A percentile compares a stretch with the other conserved stretches of the same genome.
Evolutionary conservation across 2,113 vertebrate species (phyloP).

Genomic region (Pteronura brasiliensis): DNA sequence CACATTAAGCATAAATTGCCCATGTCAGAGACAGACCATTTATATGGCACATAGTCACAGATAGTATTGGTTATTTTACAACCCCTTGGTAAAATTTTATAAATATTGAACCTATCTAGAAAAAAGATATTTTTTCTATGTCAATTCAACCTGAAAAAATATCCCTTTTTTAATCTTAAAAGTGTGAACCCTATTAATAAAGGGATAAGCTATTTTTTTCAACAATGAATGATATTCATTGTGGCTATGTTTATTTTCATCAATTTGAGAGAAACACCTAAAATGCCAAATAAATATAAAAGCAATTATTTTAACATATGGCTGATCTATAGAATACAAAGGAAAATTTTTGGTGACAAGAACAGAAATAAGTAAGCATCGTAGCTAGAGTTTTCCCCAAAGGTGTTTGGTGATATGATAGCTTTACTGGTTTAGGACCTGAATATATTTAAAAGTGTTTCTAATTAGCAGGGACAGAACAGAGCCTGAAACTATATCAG

Average conservation of each 20-base stretch:
- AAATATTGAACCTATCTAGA: neutral
- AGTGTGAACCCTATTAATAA: neutral
- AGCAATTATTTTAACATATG: neutral
- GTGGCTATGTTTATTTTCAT: neutral
- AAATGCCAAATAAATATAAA: neutral
- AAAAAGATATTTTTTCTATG: slow-evolving; percentile 15
- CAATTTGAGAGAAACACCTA: neutral
- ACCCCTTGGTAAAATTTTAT: neutral
- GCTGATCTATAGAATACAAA: neutral
- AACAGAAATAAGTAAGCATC: neutral
- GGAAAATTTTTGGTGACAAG: neutral
- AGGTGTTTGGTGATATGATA: neutral
- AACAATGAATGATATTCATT: neutral
- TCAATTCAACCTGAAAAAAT: neutral
- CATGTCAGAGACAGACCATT: neutral
- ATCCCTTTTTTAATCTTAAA: neutral
- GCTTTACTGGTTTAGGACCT: neutral
- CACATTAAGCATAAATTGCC: slow-evolving; percentile 33
- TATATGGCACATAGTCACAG: neutral
- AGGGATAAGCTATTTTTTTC: neutral
- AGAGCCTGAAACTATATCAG: neutral
- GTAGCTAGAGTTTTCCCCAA: neutral
- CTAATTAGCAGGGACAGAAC: neutral
- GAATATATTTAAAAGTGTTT: neutral
- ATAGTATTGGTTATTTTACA: neutral